These are phyloP conservation scores for Mesorhabditis sp. DNA, from an alignment of 2,888 invertebrate species.

Conservation along the genomic window DNA sequence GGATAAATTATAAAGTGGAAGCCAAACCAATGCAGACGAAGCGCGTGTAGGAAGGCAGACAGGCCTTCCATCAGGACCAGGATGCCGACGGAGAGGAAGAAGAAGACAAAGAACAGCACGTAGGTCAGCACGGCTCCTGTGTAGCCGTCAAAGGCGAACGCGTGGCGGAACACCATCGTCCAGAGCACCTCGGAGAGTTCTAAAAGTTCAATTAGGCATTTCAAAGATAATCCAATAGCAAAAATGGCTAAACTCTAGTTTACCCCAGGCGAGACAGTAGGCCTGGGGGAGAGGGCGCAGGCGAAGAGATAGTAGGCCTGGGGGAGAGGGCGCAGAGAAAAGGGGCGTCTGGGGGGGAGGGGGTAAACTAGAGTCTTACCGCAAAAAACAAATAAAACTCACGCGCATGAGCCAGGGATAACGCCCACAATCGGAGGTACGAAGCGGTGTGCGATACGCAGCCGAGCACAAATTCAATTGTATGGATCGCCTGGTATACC, in stretches of 20 bases:
- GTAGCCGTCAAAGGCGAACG: not conserved
- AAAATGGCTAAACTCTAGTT: too few relatives aligned
- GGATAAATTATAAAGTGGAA: constrained; percentile 73
- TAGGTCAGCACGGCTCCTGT: not conserved
- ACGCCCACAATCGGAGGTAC: constrained; percentile 94
- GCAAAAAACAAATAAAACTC: constrained; percentile 63
- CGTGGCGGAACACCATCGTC: constrained; percentile 33
- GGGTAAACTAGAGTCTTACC: too few relatives aligned
- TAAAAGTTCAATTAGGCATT: constrained; percentile 14
- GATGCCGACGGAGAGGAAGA: constrained; percentile 51
- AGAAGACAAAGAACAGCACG: constrained; percentile 79
- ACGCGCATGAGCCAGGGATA: constrained; percentile 95
- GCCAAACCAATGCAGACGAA: constrained; percentile 72
- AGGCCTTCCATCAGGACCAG: constrained; percentile 57
- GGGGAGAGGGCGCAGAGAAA: too few relatives aligned
- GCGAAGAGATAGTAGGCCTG: too few relatives aligned
- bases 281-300: too few relatives aligned
- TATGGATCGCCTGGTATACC: constrained; percentile 75
- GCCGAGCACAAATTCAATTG: constrained; percentile 83
- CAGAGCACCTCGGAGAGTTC: constrained; percentile 44
- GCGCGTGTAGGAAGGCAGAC: constrained; percentile 57
- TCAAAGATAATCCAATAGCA: not conserved
- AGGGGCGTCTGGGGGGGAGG: too few relatives aligned
- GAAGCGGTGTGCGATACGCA: constrained; percentile 73
- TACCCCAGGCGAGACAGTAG: too few relatives aligned